Base-by-base conservation (phyloP, 1,140 invertebrate species). In the Hyles euphorbiae region DNA sequence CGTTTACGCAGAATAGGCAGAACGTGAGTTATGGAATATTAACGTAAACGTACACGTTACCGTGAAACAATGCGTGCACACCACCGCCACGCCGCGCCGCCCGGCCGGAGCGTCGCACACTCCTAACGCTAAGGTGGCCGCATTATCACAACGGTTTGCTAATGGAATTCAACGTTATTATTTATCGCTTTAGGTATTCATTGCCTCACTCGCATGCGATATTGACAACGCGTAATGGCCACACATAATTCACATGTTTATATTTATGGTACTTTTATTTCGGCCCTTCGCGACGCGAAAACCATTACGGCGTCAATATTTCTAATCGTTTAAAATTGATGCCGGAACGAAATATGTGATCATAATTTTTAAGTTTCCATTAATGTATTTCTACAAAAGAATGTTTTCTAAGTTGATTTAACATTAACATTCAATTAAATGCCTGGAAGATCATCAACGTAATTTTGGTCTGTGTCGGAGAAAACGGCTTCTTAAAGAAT, bases 21-120 rank as follows among this genome's bases (percentile, higher is more conserved):
- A 70, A 74, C 73, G 72, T 72, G 68, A 48, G 60, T 61, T 72
- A 74, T 78, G 73, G 79, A 79, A 78, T 77, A 74, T 81, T 74
- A 75, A 82, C 72, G 68, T 68, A 67, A 69, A 79, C 67, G 66
- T 53, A 61, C 49, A 60, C 66, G 68, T 79, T 74, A 65, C 56
- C 55, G 34, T 66, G 60, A 67, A 76, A 78, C 76, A 74, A 74
- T 72, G 57, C 65, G 55, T 65, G 56, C 58, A 65, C 49, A 66
- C 60, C 47, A 54, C 52, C 47, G 6, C 45, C 59, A 44, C 33
- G 10, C 22, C 22, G 22, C 22, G 22, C 22, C 44, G 49, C 12
- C 32, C 56, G 8, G 36, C 36, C 36, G 36, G 1, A 40, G 56
- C 50, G 22, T 22, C 22, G 22, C 22, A 22, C 22, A 22, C 22